Base-by-base conservation (phyloP, 2,888 invertebrate genomes). In the Callinectes sapidus region DNA sequence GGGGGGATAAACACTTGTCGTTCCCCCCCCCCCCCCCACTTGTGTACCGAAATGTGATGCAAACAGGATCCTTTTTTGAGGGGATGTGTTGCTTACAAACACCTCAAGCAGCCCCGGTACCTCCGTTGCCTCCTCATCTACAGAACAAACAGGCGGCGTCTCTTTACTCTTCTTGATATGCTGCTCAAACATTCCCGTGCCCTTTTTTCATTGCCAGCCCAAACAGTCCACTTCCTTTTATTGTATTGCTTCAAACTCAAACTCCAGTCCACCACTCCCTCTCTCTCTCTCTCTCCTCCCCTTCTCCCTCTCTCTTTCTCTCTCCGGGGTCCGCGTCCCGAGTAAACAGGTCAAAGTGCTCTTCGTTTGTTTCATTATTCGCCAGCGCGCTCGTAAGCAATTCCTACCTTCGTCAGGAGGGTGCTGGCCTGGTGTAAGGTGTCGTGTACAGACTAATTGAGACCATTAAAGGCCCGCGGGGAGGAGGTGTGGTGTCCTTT, bases 281-380 rank as follows among this genome's bases (percentile, higher is more conserved):
- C 48, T 48, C 87, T 55, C 87, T 55, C 88, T 55, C 87, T 88
- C 55, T 88, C 87, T 88, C 54, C 88, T 88, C 48, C 28, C 42
- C 48, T n/a, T 87, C 87, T 87, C 48, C 28, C 42, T 48, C 87
- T 87, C 87, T 87, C 87, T 54, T 71, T 61, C 39, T 89, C 66
- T 89, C 66, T 89, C 89, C n/a, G 23, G 32, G 3, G 32, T 39
- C 28, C 86, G 32, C n/a, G 39, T 71, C 28, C 18, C 61, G 61
- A 61, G 61, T 71, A 71, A n/a, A 28, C 71, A 71, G 71, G n/a
- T 71, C 71, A 71, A 71, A 61, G n/a, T 71, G n/a, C n/a, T 35
- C 35, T 81, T 16, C 35, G 16, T 32, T 35, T 35, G 32, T 81
- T 35, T 81, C 81, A 81, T 81, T 81, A 71, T 71, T 71, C 71